These are phyloP conservation scores for Halocynthia aurantium DNA, from an alignment of 23 tunicate species.

Conservation along the genomic window DNA sequence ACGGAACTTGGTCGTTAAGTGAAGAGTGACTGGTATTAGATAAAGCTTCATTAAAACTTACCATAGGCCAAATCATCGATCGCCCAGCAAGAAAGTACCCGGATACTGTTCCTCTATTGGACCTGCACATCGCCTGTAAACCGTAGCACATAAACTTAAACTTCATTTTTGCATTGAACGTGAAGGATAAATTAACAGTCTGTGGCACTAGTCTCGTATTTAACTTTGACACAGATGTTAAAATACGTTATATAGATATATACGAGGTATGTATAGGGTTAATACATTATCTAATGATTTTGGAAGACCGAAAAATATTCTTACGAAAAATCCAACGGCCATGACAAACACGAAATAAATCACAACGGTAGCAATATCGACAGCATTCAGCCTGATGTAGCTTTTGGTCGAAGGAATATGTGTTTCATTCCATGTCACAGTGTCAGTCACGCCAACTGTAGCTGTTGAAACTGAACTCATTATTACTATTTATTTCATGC, in stretches of 20 bases:
- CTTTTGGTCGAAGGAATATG: background rate
- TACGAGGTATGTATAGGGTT: background rate
- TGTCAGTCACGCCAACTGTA: no score
- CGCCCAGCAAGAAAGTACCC: conserved; percentile 91
- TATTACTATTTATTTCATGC: no score
- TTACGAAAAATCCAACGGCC: conserved; percentile 75
- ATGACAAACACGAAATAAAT: conserved; percentile 64
- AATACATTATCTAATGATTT: background rate
- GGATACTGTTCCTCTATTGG: conserved; percentile 68
- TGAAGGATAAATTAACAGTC: background rate
- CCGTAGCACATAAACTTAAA: background rate
- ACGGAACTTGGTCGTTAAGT: background rate
- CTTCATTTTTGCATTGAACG: background rate
- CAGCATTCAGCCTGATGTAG: conserved; percentile 31
- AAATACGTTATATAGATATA: background rate
- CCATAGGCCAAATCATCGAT: conserved; percentile 88
- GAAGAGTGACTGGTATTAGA: background rate
- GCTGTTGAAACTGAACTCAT: no score
- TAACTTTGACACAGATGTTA: background rate
- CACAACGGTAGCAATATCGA: conserved; percentile 68
- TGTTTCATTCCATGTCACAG: no score
- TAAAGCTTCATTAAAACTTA: background rate
- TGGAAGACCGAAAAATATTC: background rate
- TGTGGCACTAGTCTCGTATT: background rate
- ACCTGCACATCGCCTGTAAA: conserved; percentile 78